A percentile compares a stretch with the other conserved stretches of the same genome.
phyloP scores from a whole-genome alignment of 2,797 vertebrate genomes.

The Xenops minutus region DNA sequence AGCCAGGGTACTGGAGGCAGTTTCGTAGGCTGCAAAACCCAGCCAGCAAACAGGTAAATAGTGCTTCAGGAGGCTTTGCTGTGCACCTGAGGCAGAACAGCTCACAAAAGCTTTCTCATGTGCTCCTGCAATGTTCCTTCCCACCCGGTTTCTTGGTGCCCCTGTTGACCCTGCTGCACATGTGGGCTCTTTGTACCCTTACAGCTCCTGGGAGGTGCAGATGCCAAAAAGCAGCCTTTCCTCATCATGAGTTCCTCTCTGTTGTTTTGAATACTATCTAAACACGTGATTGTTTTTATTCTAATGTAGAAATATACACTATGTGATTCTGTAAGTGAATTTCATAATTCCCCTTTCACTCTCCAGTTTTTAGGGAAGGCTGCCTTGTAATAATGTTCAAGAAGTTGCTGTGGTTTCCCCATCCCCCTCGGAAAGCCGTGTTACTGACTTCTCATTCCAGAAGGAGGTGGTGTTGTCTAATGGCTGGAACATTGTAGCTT shows the following conservation, averaged over 20 bases:
- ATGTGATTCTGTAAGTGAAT: neutral
- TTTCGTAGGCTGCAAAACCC: accelerated
- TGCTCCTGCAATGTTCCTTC: neutral
- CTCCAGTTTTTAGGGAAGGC: neutral
- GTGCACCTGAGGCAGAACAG: accelerated
- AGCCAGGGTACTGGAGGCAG: neutral
- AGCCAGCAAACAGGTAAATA: neutral
- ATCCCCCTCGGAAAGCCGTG: accelerated
- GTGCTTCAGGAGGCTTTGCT: accelerated
- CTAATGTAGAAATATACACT: neutral
- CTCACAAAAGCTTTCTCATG: accelerated
- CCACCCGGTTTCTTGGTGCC: neutral
- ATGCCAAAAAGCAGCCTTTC: neutral
- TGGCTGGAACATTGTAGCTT: neutral
- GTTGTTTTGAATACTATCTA: neutral
- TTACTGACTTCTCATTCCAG: conserved; percentile 5
- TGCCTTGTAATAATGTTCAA: neutral
- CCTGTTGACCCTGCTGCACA: neutral
- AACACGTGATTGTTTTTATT: neutral
- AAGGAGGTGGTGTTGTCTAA: conserved; percentile 35
- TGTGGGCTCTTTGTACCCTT: accelerated
- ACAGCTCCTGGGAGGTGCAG: neutral
- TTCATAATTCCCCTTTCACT: neutral
- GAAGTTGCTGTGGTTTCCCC: neutral
- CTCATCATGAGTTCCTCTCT: neutral